Evolutionary conservation across 2,113 vertebrate genomes (phyloP), one percentile per base, ranked within the genome.

Genomic region (Nothoprocta pentlandii): DNA sequence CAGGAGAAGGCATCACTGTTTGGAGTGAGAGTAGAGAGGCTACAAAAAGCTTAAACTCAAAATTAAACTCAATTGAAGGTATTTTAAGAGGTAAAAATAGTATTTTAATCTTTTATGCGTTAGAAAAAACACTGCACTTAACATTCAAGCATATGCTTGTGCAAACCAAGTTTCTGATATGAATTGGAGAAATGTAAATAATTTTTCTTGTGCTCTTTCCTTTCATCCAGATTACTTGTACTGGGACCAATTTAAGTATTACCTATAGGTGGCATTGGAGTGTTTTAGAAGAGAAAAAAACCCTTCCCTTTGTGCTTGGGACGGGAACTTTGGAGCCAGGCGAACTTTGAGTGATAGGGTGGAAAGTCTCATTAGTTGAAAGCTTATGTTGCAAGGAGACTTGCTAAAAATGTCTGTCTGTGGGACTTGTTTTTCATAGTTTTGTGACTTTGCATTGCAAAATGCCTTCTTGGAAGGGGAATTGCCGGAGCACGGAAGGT

Each of bases 341-440:
- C 77, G 53, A 77, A 62, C 0, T 0, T 5, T 0, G 1, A 34
- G n/a, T 28, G 30, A 42, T 70, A 41, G 41, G 32, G 41, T 70
- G 73, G 32, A 32, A 42, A 49, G 30, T 23, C 61, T 56, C 17
- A 0, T 28, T 63, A 77, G 28, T 28, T 47, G 25, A 23, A 47
- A 77, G 39, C 22, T 77, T 68, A 4, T 61, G 67, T 87, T 28
- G 39, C 36, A 8, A 13, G 54, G 54, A 26, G 21, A 21, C n/a
- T 83, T 82, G 22, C 16, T 76, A 16, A 25, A 59, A 19, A 28
- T 42, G 47, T 41, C 19, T 70, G 23, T 44, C n/a, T 1, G 0
- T 42, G 34, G 30, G 53, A 61, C 78, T 59, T 68, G 54, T 25
- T 23, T 63, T 26, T 71, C 53, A 49, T 88, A n/a, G 9, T 12